These are phyloP conservation scores for Trinectes maculatus DNA, from an alignment of 2,113 vertebrate genomes.

Conservation along the genomic window DNA sequence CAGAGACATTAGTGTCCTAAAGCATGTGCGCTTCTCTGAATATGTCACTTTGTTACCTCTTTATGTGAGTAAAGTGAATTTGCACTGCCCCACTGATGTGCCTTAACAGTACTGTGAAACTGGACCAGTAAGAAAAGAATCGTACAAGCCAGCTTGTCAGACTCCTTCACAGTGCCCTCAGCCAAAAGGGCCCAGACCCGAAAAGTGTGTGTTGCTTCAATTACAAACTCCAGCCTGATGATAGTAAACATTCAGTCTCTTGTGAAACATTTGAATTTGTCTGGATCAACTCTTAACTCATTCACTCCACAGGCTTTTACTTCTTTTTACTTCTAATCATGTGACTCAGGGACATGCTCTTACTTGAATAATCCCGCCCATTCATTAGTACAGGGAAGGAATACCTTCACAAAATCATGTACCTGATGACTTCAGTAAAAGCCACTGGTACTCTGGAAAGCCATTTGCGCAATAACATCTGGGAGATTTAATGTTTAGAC, in stretches of 20 bases:
- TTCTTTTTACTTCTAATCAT: neutral
- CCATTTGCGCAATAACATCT: neutral
- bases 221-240: neutral
- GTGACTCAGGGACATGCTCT: conserved; percentile 3
- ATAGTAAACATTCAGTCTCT: neutral
- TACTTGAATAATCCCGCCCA: neutral
- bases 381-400: neutral
- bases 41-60: neutral
- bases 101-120: conserved; percentile 60
- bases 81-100: conserved; percentile 13
- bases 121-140: conserved; percentile 51
- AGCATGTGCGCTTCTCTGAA: neutral
- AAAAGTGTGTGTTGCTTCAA: neutral
- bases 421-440: conserved; percentile 4
- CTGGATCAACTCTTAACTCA: neutral
- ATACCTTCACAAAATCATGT: neutral
- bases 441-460: conserved; percentile 29
- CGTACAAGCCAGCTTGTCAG: conserved; percentile 74
- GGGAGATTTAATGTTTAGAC: neutral
- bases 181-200: conserved; percentile 12
- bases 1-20: conserved; percentile 20
- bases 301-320: neutral
- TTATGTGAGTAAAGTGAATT: neutral
- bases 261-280: neutral
- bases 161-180: conserved; percentile 42